A percentile compares a stretch with the other conserved stretches of the same genome.
Conservation (phyloP, 1,140 invertebrate genomes). For the Drosophila teissieri region DNA sequence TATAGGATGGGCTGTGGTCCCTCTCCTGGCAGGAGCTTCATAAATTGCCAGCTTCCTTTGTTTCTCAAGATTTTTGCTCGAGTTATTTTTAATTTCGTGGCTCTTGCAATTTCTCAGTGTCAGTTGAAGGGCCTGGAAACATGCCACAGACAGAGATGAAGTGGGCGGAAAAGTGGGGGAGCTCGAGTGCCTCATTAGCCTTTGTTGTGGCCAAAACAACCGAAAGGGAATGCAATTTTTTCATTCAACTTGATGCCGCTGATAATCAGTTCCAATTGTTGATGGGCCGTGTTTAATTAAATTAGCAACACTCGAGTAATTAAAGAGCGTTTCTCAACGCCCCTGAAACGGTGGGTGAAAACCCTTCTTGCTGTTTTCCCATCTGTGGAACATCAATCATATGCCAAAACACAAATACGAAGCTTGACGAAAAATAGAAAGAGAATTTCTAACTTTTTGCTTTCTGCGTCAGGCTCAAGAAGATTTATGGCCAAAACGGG, state of each 20-base stretch:
- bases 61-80: conserved; percentile 74
- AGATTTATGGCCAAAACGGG: conserved; percentile 69
- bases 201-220: conserved; percentile 32
- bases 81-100: conserved; percentile 82
- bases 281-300: conserved; percentile 67
- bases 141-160: conserved; percentile 45
- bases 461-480: conserved; percentile 55
- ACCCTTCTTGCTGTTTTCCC: conserved; percentile 6
- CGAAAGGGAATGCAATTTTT: conserved; percentile 33
- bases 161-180: conserved; percentile 4
- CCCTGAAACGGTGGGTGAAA: background rate
- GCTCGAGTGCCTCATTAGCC: conserved; percentile 65
- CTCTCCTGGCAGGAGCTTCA: conserved; percentile 40
- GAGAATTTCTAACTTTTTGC: conserved; percentile 48
- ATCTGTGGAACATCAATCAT: conserved; percentile 40
- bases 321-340: conserved; percentile 28
- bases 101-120: conserved; percentile 78
- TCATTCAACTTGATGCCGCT: conserved; percentile 31
- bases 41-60: conserved; percentile 73
- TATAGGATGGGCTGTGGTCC: background rate
- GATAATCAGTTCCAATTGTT: conserved; percentile 59
- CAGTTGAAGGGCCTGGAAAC: conserved; percentile 39
- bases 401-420: conserved; percentile 50
- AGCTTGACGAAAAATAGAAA: conserved; percentile 53
- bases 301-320: conserved; percentile 72